A percentile compares a stretch with the other conserved stretches of the same genome.
phyloP scores from a whole-genome alignment of 2,113 vertebrate species.

The Empidonax alnorum region DNA sequence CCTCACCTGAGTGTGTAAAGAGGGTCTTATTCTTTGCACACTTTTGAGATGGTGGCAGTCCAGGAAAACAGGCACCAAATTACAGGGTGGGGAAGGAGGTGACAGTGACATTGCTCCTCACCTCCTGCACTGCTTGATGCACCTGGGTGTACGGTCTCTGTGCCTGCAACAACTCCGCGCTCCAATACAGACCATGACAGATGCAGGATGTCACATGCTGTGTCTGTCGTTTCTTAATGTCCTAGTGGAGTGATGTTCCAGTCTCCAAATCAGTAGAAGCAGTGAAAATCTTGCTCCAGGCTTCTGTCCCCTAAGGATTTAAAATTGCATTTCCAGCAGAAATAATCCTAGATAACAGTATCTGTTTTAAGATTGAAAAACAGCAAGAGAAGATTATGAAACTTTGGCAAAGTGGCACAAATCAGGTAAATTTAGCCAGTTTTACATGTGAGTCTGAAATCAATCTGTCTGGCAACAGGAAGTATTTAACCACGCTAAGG shows the following conservation, averaged over 20 bases:
- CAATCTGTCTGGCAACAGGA: neutral
- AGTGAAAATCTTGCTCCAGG: neutral
- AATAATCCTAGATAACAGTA: neutral
- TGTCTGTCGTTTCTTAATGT: neutral
- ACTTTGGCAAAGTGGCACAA: neutral
- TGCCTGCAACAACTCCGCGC: neutral
- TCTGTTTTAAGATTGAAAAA: neutral
- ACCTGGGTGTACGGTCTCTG: fast-evolving
- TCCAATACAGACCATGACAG: neutral
- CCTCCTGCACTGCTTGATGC: fast-evolving
- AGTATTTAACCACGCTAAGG: neutral
- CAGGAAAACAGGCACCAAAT: neutral
- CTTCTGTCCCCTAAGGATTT: neutral
- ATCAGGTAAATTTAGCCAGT: neutral
- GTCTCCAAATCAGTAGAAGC: neutral
- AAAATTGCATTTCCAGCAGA: neutral
- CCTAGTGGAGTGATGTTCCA: neutral
- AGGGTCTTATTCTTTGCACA: neutral
- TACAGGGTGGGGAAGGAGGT: neutral
- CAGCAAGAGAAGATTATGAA: neutral
- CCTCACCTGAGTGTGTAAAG: neutral
- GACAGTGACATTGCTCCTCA: fast-evolving
- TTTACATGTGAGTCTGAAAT: neutral
- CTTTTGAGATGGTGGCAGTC: neutral
- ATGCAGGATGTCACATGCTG: neutral